Evolutionary conservation across 1,140 invertebrate genomes (phyloP).

Genomic region (Lasaia peninsularis): DNA sequence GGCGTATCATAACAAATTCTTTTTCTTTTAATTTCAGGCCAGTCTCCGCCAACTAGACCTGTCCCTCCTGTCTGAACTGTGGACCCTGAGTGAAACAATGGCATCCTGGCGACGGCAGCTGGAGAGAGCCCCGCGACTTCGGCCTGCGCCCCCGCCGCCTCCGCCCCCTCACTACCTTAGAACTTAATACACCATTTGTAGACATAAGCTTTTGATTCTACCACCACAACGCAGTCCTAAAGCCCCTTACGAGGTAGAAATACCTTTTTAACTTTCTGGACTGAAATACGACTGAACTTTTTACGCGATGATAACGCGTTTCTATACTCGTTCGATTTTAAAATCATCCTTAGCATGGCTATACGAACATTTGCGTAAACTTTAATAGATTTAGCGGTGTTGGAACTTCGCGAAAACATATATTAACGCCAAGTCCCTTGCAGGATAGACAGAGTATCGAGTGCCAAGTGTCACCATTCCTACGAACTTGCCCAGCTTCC

Average conservation of each 20-base stretch:
- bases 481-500: too few relatives aligned
- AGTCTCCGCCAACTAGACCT: slow-evolving; percentile 90
- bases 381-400: too few relatives aligned
- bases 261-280: too few relatives aligned
- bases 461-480: too few relatives aligned
- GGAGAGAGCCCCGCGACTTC: slow-evolving; percentile 55
- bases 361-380: too few relatives aligned
- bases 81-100: slow-evolving; percentile 92
- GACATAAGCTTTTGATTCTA: neutral
- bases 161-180: slow-evolving; percentile 63
- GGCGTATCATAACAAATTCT: neutral
- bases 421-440: too few relatives aligned
- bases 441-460: too few relatives aligned
- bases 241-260: neutral
- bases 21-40: slow-evolving; percentile 79
- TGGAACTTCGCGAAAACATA: too few relatives aligned
- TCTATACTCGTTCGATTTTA: too few relatives aligned
- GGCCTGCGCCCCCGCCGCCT: slow-evolving; percentile 67
- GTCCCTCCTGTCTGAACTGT: slow-evolving; percentile 90
- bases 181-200: slow-evolving; percentile 29
- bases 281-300: too few relatives aligned
- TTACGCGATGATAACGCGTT: too few relatives aligned
- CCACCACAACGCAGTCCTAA: neutral
- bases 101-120: slow-evolving; percentile 86
- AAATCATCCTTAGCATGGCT: too few relatives aligned